Evolutionary conservation across 2,797 vertebrate genomes (phyloP), one percentile per base, ranked within the genome.

Genomic region (Gadopsis marmoratus): DNA sequence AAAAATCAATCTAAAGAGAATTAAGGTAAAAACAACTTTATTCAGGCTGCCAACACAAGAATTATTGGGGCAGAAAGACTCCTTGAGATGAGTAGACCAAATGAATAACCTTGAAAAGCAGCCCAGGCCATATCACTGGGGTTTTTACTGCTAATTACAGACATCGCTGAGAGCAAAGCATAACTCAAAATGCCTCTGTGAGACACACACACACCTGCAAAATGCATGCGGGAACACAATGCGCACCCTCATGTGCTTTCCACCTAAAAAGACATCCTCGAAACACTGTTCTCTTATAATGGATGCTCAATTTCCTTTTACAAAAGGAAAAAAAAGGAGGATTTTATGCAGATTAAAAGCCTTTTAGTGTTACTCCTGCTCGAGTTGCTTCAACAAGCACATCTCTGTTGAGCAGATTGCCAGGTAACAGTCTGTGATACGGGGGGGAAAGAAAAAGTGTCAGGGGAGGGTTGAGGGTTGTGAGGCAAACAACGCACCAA

Each of bases 61-160:
- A 55, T 76, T 87, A 90, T 11, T 86, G 62, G 82, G 71, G 87
- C 82, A 85, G 85, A 90, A 82, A 86, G 70, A 72, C 69, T 87
- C 69, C 33, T 69, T 61, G 47, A 73, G 75, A 85, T 81, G 78
- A 81, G 84, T 17, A 58, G 81, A 89, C 63, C 39, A 26, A 81
- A 69, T 68, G 70, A 77, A 91, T 88, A 88, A 92, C 91, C 93
- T 94, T 93, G 92, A 92, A 89, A 86, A 89, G 86, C 72, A 74
- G 87, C 83, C 45, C 71, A 47, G 77, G 83, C 76, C 71, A 50
- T 48, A 68, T 88, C 88, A 66, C 88, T 64, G 51, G 81, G 89
- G 86, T 83, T 89, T 91, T 91, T 81, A 87, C 84, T 90, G 88
- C 88, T 92, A 92, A 93, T 93, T 91, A 92, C 86, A 91, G 89